phyloP scores from a whole-genome alignment of 2,113 vertebrate species.

The Hemiprocne comata region DNA sequence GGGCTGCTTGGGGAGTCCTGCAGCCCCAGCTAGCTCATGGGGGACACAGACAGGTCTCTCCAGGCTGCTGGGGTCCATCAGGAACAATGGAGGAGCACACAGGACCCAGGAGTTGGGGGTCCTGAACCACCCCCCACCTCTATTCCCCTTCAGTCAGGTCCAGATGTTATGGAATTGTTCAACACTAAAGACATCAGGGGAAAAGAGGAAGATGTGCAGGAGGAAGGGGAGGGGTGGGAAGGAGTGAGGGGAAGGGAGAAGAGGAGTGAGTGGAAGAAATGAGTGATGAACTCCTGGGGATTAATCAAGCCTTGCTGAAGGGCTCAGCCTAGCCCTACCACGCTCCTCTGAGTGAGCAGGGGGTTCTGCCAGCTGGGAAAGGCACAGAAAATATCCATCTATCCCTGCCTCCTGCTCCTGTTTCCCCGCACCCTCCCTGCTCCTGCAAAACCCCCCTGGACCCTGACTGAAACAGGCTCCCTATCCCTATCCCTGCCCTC shows the following conservation, averaged over 20 bases:
- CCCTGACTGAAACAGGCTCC: neutral
- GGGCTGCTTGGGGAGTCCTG: rapidly evolving
- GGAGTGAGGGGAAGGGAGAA: neutral
- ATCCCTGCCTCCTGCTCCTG: neutral
- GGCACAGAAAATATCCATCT: neutral
- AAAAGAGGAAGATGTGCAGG: neutral
- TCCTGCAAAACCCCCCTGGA: neutral
- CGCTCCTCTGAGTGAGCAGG: rapidly evolving
- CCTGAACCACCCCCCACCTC: neutral
- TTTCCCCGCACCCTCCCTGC: neutral
- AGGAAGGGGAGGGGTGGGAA: neutral
- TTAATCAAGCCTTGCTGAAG: neutral
- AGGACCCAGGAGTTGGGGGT: neutral
- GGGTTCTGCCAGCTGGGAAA: neutral
- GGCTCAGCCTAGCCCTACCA: neutral
- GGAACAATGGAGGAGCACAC: neutral
- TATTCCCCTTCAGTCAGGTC: neutral
- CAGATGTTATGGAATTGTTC: neutral
- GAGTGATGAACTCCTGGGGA: neutral
- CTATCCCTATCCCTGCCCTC: neutral
- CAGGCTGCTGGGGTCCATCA: rapidly evolving
- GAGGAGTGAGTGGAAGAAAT: neutral
- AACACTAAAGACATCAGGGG: neutral
- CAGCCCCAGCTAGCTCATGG: neutral
- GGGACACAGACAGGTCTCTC: no score